A percentile compares a stretch with the other conserved stretches of the same genome.
These are phyloP conservation scores for Macroglossus sobrinus DNA, from an alignment of 2,113 vertebrate genomes.

Conservation along the genomic window DNA sequence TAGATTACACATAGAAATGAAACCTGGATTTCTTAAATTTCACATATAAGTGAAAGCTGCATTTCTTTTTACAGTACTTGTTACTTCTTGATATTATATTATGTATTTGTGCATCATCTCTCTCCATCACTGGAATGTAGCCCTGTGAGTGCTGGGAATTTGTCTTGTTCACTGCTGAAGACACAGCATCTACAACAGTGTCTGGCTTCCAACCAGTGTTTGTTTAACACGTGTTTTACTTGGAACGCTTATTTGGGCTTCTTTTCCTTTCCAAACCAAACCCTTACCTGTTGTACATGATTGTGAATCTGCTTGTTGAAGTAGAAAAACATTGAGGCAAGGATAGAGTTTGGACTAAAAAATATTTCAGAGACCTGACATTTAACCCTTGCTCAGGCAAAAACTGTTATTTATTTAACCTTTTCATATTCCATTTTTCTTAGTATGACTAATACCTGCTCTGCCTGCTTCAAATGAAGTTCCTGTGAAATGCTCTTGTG, in stretches of 20 bases:
- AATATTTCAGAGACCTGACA: neutral
- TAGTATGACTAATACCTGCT: neutral
- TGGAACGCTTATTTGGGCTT: neutral
- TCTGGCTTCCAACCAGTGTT: neutral
- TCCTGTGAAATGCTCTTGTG: neutral
- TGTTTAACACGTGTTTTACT: neutral
- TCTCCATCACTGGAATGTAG: neutral
- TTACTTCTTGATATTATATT: neutral
- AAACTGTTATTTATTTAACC: neutral
- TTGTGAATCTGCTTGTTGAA: neutral
- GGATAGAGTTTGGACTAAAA: neutral
- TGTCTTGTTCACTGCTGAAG: neutral
- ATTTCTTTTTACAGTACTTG: neutral
- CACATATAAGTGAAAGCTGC: neutral
- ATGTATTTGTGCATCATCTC: neutral
- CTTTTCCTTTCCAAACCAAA: neutral
- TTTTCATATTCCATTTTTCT: neutral
- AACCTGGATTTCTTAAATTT: neutral
- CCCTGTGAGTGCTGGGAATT: neutral
- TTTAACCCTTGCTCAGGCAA: neutral
- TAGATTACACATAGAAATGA: neutral
- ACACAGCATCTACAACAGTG: neutral
- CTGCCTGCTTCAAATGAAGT: neutral
- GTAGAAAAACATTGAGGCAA: neutral
- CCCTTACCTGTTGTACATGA: neutral